Evolutionary conservation across 2,888 invertebrate species (phyloP).

Genomic region (Xestoiulus laeticollis): DNA sequence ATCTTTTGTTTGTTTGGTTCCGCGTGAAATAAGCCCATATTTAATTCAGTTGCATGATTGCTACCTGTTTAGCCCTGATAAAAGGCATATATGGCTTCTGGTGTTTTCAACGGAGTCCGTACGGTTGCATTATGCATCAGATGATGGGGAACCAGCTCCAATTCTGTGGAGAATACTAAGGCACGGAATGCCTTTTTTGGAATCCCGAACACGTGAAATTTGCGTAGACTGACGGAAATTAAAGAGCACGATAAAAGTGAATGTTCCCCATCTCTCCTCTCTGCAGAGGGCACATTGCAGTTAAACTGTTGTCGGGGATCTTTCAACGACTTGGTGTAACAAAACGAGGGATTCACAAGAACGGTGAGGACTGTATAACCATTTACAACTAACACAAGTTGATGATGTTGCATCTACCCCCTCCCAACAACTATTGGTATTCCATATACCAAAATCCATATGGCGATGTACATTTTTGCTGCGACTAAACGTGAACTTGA

Average conservation of each 20-base stretch:
- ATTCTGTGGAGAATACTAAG: no score
- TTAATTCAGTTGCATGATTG: background rate
- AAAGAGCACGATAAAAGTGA: no score
- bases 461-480: no score
- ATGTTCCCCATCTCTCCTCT: background rate
- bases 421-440: no score
- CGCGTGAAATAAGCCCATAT: background rate
- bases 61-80: background rate
- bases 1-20: conserved; percentile 16
- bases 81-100: background rate
- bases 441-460: no score
- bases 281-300: background rate
- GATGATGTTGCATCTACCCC: no score
- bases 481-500: no score
- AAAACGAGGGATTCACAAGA: no score
- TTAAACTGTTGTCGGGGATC: background rate
- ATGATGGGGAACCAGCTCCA: background rate
- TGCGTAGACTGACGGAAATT: background rate
- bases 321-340: no score
- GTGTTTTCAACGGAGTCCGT: background rate
- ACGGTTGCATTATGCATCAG: background rate
- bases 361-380: no score
- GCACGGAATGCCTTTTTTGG: no score
- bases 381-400: no score
- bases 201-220: background rate